Conservation (phyloP, 2,797 vertebrate genomes). For the Aldrovandia affinis region DNA sequence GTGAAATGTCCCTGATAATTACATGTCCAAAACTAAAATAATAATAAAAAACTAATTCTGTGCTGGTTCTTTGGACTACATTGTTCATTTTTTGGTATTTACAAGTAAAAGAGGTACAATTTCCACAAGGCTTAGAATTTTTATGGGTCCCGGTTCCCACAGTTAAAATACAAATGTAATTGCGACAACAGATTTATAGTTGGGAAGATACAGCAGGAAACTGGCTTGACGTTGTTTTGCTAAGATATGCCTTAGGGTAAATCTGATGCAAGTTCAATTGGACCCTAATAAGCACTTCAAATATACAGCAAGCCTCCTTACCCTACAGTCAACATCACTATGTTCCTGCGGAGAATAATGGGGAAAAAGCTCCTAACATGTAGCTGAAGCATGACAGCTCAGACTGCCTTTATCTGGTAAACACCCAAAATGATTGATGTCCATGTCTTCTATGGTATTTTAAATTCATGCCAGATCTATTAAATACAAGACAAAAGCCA, state of each 20-base stretch:
- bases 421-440: not conserved
- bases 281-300: slow-evolving; percentile 70
- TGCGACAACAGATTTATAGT: slow-evolving; percentile 64
- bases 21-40: too few species aligned
- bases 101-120: too few species aligned
- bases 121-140: too few species aligned
- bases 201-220: slow-evolving; percentile 62
- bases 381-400: not conserved
- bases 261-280: slow-evolving; percentile 71
- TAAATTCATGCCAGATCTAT: slow-evolving; percentile 11
- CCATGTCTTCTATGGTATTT: not conserved
- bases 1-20: too few species aligned
- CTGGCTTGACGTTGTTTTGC: slow-evolving; percentile 66
- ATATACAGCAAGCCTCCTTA: slow-evolving; percentile 60
- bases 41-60: too few species aligned
- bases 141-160: slow-evolving; percentile 20
- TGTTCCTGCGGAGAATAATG: slow-evolving; percentile 2
- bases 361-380: not conserved
- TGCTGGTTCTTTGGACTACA: too few species aligned
- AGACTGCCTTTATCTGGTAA: not conserved
- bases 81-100: too few species aligned
- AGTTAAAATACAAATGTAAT: slow-evolving; percentile 69
- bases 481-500: not conserved
- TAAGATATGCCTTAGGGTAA: slow-evolving; percentile 50
- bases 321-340: slow-evolving; percentile 58